These are phyloP conservation scores for Megaceryle torquata DNA, from an alignment of 2,113 vertebrate species.

Conservation along the genomic window DNA sequence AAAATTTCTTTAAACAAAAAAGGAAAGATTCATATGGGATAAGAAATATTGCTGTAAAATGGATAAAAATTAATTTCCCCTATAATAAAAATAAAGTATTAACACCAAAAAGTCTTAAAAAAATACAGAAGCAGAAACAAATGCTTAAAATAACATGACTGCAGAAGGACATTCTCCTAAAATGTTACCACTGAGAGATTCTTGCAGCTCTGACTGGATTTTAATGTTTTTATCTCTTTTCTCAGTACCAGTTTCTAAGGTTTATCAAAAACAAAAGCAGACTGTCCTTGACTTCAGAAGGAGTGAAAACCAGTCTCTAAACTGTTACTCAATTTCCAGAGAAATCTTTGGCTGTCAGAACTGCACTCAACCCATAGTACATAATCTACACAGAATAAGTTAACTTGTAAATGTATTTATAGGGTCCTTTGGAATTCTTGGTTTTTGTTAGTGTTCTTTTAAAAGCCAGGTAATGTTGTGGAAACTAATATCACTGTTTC, in stretches of 20 bases:
- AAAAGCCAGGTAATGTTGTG: slow-evolving; percentile 33
- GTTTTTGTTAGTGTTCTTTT: neutral
- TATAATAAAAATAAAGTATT: neutral
- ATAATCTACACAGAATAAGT: neutral
- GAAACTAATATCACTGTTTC: slow-evolving; percentile 32
- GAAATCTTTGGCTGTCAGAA: neutral
- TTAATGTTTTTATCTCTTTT: neutral
- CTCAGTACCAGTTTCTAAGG: neutral
- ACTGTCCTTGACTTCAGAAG: neutral
- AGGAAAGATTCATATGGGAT: neutral
- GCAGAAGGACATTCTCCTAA: neutral
- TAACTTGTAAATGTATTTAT: neutral
- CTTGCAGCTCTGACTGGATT: neutral
- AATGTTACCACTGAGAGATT: neutral
- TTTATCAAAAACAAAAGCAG: neutral
- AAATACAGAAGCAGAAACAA: neutral
- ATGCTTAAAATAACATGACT: neutral
- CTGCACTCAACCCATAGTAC: neutral
- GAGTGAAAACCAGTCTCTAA: neutral
- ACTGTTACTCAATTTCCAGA: neutral
- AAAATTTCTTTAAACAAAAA: neutral
- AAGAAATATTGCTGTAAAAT: neutral
- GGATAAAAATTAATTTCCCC: neutral
- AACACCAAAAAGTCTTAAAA: neutral
- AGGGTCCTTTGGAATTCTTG: neutral